These are phyloP conservation scores for Pterobdella sp. DNA, from an alignment of 2,888 invertebrate species.

Conservation along the genomic window DNA sequence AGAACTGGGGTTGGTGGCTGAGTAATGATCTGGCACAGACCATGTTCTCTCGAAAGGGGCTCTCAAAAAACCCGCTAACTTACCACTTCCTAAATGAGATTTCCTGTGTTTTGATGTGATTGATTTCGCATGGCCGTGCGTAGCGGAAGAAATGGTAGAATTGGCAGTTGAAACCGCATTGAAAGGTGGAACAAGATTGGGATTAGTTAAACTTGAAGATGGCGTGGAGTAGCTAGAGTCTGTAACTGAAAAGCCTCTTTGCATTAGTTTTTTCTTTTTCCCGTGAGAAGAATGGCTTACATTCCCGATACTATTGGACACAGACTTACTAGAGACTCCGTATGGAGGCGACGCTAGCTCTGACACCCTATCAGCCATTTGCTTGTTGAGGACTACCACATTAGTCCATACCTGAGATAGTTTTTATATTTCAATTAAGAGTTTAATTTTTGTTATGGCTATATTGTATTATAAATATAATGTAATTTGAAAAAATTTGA, in stretches of 20 bases:
- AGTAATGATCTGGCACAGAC: slow-evolving; percentile 33
- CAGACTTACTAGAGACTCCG: not conserved
- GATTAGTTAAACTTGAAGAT: not conserved
- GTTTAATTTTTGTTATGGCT: not conserved
- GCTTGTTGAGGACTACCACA: not conserved
- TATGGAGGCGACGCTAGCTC: slow-evolving; percentile 14
- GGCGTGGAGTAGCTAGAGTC: not conserved
- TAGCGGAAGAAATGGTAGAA: slow-evolving; percentile 6
- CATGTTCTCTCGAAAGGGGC: slow-evolving; percentile 32
- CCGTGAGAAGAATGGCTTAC: not conserved
- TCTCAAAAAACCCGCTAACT: slow-evolving; percentile 26
- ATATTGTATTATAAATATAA: not conserved
- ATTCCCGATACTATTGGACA: not conserved
- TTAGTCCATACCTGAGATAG: not conserved
- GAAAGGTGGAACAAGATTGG: not conserved
- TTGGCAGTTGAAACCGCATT: not conserved
- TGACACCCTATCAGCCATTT: slow-evolving; percentile 14
- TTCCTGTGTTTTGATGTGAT: slow-evolving; percentile 6
- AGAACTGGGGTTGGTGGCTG: slow-evolving; percentile 22
- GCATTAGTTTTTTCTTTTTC: not conserved
- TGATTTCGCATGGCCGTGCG: not conserved
- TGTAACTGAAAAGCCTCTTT: not conserved
- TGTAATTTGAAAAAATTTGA: too few species aligned
- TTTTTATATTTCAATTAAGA: not conserved
- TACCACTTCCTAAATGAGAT: slow-evolving; percentile 31